Percentiles rank a stretch among this genome's conserved stretches.
phyloP scores from a whole-genome alignment of 2,797 vertebrate genomes.

The Chloroceryle amazona region DNA sequence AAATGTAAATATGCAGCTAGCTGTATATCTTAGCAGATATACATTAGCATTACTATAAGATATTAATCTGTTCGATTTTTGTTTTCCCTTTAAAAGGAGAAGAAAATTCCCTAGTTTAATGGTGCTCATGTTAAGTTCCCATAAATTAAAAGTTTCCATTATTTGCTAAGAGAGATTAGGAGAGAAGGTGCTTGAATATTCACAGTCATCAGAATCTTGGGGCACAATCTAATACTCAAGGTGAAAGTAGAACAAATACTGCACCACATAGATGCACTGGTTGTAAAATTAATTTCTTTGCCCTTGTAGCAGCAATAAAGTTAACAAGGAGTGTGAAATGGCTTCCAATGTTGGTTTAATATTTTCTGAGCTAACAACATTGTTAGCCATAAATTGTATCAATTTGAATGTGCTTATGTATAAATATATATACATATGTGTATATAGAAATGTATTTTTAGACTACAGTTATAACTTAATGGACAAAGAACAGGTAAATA shows the following conservation, averaged over 20 bases:
- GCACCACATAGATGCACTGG: background rate
- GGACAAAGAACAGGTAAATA: background rate
- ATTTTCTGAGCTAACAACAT: background rate
- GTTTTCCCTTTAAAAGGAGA: background rate
- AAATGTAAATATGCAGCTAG: background rate
- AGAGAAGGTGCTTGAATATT: background rate
- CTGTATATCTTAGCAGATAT: background rate
- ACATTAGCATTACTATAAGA: background rate
- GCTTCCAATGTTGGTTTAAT: background rate
- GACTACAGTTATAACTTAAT: background rate
- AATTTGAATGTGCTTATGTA: background rate
- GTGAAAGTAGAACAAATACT: background rate
- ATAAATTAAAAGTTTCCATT: background rate
- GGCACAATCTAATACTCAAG: background rate
- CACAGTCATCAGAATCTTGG: background rate
- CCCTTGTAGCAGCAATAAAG: background rate
- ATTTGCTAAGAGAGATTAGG: background rate
- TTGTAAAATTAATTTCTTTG: background rate
- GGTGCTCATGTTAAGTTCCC: background rate
- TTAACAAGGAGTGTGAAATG: background rate
- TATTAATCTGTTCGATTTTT: background rate
- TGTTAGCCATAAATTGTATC: background rate
- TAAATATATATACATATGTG: background rate
- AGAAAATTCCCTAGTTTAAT: background rate
- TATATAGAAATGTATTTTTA: background rate